phyloP scores from a whole-genome alignment of 2,113 vertebrate genomes.

The Sylvia atricapilla region DNA sequence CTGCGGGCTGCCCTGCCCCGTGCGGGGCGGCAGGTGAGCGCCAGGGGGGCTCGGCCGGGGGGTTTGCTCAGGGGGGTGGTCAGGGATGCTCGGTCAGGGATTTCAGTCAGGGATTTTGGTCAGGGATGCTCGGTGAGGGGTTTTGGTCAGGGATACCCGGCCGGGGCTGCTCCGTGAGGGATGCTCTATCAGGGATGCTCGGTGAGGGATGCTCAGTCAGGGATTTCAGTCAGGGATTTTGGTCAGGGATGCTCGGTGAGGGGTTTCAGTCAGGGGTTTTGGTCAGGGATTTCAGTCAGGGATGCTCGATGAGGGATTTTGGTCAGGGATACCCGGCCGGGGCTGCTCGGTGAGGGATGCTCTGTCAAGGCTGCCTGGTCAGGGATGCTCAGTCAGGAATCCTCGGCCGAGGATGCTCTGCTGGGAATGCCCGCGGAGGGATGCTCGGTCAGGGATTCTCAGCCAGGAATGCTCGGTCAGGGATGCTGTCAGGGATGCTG shows the following conservation, averaged over 20 bases:
- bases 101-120: no score
- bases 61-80: no score
- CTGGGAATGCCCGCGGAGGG: background rate
- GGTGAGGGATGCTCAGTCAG: rapidly evolving
- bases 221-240: background rate
- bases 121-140: background rate
- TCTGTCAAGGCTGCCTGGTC: rapidly evolving
- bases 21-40: background rate
- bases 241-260: rapidly evolving
- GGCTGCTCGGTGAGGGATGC: background rate
- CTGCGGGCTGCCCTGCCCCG: background rate
- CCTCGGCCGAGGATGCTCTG: no score
- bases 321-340: no score
- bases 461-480: no score
- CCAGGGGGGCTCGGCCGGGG: background rate
- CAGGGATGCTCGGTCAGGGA: background rate
- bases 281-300: no score
- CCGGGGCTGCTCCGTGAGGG: background rate
- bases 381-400: no score
- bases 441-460: background rate
- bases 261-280: background rate
- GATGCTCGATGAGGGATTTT: background rate
- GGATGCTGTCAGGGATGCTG: no score
- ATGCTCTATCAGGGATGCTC: background rate
- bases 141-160: no score